Percentiles rank a stretch among this genome's conserved stretches.
Conservation (phyloP, 2,113 vertebrate genomes). For the Aldabrachelys gigantea region DNA sequence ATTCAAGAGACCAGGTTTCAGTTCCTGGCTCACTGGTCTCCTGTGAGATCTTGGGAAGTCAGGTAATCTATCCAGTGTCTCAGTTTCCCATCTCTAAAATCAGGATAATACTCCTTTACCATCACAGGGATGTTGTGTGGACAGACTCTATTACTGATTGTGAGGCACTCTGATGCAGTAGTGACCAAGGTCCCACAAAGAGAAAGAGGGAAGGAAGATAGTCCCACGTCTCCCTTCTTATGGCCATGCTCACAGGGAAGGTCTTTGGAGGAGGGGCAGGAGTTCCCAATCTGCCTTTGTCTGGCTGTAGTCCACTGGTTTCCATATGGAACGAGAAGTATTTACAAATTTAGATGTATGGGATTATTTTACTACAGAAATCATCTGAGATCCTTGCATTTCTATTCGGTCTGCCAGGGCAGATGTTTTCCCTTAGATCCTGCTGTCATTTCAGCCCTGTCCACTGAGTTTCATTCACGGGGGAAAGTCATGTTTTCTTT, state of each 20-base stretch:
- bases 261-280: neutral
- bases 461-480: neutral
- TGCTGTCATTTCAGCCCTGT: neutral
- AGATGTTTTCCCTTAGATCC: neutral
- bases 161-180: neutral
- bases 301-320: neutral
- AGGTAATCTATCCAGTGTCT: neutral
- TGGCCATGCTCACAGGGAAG: neutral
- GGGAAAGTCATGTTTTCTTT: neutral
- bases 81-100: neutral
- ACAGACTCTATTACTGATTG: neutral
- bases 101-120: neutral
- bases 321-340: neutral
- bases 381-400: neutral
- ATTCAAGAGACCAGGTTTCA: neutral
- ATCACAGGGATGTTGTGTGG: neutral
- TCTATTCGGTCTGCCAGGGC: neutral
- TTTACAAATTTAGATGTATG: neutral
- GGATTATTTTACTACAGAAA: neutral
- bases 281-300: neutral
- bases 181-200: neutral
- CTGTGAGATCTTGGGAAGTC: neutral
- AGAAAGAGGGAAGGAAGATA: neutral
- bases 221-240: neutral
- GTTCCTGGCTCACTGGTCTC: neutral